Base-by-base conservation (phyloP, 2,888 invertebrate genomes). In the Saturnia japonica region DNA sequence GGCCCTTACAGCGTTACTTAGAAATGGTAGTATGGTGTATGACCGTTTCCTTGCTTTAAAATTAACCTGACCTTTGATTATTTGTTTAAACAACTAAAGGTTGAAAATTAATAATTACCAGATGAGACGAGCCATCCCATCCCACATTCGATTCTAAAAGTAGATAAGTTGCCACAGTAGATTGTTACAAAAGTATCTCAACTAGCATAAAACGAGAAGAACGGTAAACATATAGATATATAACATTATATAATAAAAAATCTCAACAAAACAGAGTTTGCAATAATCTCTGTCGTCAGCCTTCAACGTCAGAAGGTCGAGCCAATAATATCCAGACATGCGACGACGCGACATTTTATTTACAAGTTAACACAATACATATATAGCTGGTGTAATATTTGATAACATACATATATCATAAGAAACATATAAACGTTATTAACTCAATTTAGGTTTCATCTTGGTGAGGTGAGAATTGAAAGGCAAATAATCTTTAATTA, bases 1-100 rank as follows among this genome's bases (percentile, higher is more conserved):
- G 75, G 71, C 68, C 75, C 72, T 73, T 75, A 22, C 51, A 22
- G 34, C 66, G 80, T 80, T 78, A 77, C 80, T 79, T 79, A 83
- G 80, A 82, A 83, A 79, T 71, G 71, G 66, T 67, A 40, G 19
- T 25, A 19, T 1, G 34, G 25, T 22, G 19, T 25, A 19, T 1
- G 34, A 57, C 8, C 45, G 40, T 43, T 71, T 51, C 19, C 64
- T 54, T 67, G 68, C 68, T 74, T 72, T 66, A 51, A 69, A 72
- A 70, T 69, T 66, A 67, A 71, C 70, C 1, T 22, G 25, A 25
- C 57, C n/a, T n/a, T n/a, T 62, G 22, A 1, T 62, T 62, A 2
- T 62, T 34, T 9, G 19, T 57, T 9, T 57, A n/a, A n/a, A 57
- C 14, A 57, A 25, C n/a, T 16, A 57, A 57, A 25, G 14, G 11